Conservation (phyloP, 2,797 vertebrate species). For the Bryconaethiops microstoma region DNA sequence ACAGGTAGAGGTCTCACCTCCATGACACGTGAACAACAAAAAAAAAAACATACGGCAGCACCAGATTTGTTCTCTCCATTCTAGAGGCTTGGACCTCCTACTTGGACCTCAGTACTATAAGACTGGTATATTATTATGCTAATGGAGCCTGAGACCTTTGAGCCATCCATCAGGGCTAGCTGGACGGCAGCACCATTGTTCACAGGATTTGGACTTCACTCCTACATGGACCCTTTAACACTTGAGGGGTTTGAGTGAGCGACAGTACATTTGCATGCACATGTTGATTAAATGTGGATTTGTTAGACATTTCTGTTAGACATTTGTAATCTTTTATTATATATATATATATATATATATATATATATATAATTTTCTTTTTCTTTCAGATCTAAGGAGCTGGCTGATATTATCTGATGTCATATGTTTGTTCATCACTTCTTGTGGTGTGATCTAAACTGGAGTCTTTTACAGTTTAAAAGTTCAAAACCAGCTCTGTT, state of each 20-base stretch:
- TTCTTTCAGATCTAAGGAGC: background rate
- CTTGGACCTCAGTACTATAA: slow-evolving; percentile 71
- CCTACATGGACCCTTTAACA: background rate
- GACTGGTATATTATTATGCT: slow-evolving; percentile 79
- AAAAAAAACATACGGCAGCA: background rate
- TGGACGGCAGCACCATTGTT: slow-evolving; percentile 75
- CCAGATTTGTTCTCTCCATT: background rate
- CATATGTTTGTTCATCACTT: background rate
- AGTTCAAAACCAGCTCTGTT: background rate
- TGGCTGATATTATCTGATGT: background rate
- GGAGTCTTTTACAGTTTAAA: background rate
- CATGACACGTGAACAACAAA: background rate
- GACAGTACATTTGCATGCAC: background rate
- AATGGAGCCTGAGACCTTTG: slow-evolving; percentile 79
- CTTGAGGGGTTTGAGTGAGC: no score
- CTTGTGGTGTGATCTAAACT: background rate
- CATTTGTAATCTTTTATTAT: no score
- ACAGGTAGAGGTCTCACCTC: background rate
- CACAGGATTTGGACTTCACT: slow-evolving; percentile 70
- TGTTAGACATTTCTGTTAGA: no score
- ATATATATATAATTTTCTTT: no score
- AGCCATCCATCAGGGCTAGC: slow-evolving; percentile 82
- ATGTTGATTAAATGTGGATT: background rate
- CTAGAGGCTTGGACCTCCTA: slow-evolving; percentile 66
- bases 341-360: background rate